phyloP scores from a whole-genome alignment of 2,888 invertebrate genomes.

The Bellardia pandia region DNA sequence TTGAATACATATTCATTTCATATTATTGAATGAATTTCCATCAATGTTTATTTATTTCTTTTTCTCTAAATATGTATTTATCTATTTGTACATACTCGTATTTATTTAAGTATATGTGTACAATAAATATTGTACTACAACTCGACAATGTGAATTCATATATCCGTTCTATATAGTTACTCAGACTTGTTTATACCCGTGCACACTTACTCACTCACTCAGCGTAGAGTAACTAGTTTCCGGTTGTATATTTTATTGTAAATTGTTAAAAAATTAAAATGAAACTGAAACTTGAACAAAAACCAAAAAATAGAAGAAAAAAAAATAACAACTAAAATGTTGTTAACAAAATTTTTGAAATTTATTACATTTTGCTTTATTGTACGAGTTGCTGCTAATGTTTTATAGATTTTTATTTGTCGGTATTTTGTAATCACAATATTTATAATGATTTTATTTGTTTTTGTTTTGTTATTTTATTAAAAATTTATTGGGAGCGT shows the following conservation, averaged over 20 bases:
- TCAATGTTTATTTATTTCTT: constrained; percentile 53
- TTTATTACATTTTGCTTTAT: constrained; percentile 64
- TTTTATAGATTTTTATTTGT: constrained; percentile 67
- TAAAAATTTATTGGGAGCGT: constrained; percentile 81
- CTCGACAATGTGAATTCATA: constrained; percentile 40
- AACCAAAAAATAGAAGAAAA: constrained; percentile 28
- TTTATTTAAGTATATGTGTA: neutral
- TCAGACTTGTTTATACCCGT: neutral
- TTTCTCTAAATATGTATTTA: neutral
- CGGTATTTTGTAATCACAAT: constrained; percentile 72
- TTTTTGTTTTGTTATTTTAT: constrained; percentile 74
- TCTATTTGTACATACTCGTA: neutral
- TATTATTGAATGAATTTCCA: constrained; percentile 67
- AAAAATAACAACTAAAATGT: constrained; percentile 60
- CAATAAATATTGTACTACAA: constrained; percentile 48
- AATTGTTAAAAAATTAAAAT: constrained; percentile 57
- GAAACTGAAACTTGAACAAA: constrained; percentile 21
- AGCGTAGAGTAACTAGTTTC: constrained; percentile 63
- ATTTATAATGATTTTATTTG: constrained; percentile 51
- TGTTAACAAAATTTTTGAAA: constrained; percentile 73
- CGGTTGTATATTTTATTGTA: constrained; percentile 63
- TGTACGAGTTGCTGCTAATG: constrained; percentile 25
- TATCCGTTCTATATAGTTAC: constrained; percentile 60
- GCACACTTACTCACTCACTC: neutral
- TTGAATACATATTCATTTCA: constrained; percentile 55